A percentile compares a stretch with the other conserved stretches of the same genome.
Conservation (phyloP, 2,888 invertebrate genomes). For the Drosophila nr. medialis region DNA sequence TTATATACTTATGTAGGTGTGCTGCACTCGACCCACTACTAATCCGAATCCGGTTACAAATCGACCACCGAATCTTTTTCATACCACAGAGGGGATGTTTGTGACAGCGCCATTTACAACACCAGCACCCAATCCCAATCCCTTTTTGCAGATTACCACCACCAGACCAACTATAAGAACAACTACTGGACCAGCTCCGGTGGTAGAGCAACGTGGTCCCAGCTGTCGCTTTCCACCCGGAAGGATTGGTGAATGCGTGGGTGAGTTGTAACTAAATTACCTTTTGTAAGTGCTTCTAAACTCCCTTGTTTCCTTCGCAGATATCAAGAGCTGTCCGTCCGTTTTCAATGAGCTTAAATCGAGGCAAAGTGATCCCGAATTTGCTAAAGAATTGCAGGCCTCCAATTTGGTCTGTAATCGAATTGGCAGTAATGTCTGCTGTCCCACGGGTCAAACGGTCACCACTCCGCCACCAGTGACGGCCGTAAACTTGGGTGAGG, state of each 20-base stretch:
- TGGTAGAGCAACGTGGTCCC: conserved; percentile 44
- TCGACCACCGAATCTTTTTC: conserved; percentile 7
- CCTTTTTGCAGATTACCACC: conserved; percentile 43
- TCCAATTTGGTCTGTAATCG: conserved; percentile 78
- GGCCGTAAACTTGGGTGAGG: conserved; percentile 49
- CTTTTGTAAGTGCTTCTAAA: neutral
- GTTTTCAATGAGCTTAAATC: conserved; percentile 63
- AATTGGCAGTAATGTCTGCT: conserved; percentile 74
- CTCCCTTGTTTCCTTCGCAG: conserved; percentile 44
- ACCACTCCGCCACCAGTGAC: conserved; percentile 20
- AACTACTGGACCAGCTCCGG: conserved; percentile 35
- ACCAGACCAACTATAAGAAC: conserved; percentile 33
- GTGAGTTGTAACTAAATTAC: conserved; percentile 50
- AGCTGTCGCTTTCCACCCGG: conserved; percentile 69
- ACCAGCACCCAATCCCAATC: conserved; percentile 40
- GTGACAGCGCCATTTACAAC: conserved; percentile 21
- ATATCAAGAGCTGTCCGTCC: conserved; percentile 67
- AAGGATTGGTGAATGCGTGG: conserved; percentile 70
- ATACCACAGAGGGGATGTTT: conserved; percentile 33
- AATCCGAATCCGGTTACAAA: conserved; percentile 49
- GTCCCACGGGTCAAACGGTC: conserved; percentile 63
- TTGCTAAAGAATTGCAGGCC: conserved; percentile 66
- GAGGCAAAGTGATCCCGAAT: conserved; percentile 69
- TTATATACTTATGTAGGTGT: conserved; percentile 65
- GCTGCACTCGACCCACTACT: conserved; percentile 74